These are phyloP conservation scores for Phaedon cochleariae DNA, from an alignment of 2,888 invertebrate species.

Conservation along the genomic window DNA sequence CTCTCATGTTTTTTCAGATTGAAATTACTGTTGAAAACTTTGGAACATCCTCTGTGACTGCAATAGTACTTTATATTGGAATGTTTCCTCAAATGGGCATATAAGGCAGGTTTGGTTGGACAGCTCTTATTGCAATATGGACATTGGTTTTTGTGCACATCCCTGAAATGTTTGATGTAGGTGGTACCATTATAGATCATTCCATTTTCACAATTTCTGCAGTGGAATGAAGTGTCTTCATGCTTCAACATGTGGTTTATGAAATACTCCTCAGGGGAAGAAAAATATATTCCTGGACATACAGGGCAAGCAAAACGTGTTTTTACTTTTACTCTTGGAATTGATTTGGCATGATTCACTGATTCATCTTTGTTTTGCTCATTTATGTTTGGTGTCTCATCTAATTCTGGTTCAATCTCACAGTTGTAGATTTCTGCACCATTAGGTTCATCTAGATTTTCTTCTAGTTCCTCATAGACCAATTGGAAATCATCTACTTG, in stretches of 20 bases:
- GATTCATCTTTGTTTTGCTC: background rate
- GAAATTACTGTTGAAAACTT: conserved; percentile 38
- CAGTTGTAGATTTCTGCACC: background rate
- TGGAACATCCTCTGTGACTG: conserved; percentile 39
- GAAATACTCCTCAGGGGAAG: conserved; percentile 25
- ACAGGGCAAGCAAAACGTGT: conserved; percentile 30
- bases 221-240: conserved; percentile 20
- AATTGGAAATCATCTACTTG: background rate
- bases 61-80: conserved; percentile 36
- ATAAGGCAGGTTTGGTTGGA: conserved; percentile 25
- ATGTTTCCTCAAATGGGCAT: conserved; percentile 38
- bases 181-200: conserved; percentile 14
- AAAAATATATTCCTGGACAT: conserved; percentile 27
- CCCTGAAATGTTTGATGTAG: conserved; percentile 36
- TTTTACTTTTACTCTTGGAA: conserved; percentile 23
- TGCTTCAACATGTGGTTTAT: conserved; percentile 25
- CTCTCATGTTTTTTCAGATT: conserved; percentile 40
- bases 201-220: conserved; percentile 29
- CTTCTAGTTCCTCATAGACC: background rate
- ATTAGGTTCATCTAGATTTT: background rate
- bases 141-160: conserved; percentile 37
- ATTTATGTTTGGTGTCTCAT: background rate
- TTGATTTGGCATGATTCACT: background rate
- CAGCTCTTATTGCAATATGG: conserved; percentile 42
- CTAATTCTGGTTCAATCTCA: background rate